These are phyloP conservation scores for Amblyopsis rosae DNA, from an alignment of 2,113 vertebrate genomes.

Conservation along the genomic window DNA sequence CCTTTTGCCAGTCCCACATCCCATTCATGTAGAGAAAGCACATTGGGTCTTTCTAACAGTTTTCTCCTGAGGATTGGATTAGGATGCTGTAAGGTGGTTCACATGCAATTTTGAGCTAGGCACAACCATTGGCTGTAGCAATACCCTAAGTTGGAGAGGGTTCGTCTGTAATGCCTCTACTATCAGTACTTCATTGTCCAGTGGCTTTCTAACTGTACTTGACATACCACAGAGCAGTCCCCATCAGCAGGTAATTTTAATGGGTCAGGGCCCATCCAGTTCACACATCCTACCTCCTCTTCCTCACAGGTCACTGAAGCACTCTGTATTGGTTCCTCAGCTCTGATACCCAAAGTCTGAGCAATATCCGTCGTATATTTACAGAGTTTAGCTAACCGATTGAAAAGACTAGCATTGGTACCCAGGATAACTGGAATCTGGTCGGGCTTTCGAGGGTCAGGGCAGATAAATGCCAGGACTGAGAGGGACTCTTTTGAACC, in stretches of 20 bases:
- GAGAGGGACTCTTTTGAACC: not conserved
- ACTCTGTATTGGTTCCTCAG: not conserved
- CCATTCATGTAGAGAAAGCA: slow-evolving; percentile 17
- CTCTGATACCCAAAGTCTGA: not conserved
- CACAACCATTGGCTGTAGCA: too few species aligned
- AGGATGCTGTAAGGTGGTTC: too few species aligned
- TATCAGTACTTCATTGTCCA: slow-evolving; percentile 16
- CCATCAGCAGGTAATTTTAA: slow-evolving; percentile 12
- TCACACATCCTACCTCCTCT: slow-evolving; percentile 5
- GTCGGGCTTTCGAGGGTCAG: slow-evolving; percentile 6
- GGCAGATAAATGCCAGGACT: slow-evolving; percentile 29
- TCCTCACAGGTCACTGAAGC: slow-evolving; percentile 1
- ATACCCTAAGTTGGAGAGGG: too few species aligned
- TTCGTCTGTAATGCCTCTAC: too few species aligned
- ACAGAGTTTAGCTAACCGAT: slow-evolving; percentile 12
- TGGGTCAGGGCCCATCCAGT: slow-evolving; percentile 17
- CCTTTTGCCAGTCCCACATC: slow-evolving; percentile 13
- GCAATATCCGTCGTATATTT: slow-evolving; percentile 5
- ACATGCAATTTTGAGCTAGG: too few species aligned
- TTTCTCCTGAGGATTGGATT: not conserved
- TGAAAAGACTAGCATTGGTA: slow-evolving; percentile 25
- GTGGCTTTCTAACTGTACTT: slow-evolving; percentile 9
- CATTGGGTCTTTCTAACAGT: slow-evolving; percentile 10
- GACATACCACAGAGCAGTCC: slow-evolving; percentile 5
- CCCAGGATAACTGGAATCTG: slow-evolving; percentile 26